Evolutionary conservation across 2,113 vertebrate species (phyloP).

Genomic region (Cranoglanis bouderius): DNA sequence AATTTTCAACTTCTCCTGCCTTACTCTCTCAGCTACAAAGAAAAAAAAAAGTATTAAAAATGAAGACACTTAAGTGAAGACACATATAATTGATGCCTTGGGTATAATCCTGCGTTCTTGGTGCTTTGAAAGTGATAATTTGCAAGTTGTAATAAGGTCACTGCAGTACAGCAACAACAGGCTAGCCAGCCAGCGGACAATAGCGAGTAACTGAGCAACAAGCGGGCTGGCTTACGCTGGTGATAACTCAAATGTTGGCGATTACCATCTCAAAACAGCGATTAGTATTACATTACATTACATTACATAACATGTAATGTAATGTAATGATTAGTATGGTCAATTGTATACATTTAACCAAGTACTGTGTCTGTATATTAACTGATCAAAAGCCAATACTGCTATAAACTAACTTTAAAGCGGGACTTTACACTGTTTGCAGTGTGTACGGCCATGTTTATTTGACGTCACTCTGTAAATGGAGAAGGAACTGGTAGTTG

Average conservation of each 20-base stretch:
- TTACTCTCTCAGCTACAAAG: conserved; percentile 85
- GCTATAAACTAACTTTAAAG: background rate
- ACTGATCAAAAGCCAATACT: background rate
- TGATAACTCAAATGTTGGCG: background rate
- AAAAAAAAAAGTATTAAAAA: conserved; percentile 30
- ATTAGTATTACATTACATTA: too few species aligned
- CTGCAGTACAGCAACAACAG: too few species aligned
- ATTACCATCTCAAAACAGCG: background rate
- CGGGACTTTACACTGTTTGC: background rate
- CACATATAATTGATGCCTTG: background rate
- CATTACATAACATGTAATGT: too few species aligned
- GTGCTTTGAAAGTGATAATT: background rate
- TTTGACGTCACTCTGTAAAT: background rate
- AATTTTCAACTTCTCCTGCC: conserved; percentile 88
- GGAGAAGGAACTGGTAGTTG: background rate
- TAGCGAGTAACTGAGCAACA: too few species aligned
- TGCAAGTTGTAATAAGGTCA: background rate
- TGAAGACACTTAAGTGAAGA: background rate
- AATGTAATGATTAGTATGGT: background rate
- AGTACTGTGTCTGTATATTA: background rate
- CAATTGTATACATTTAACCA: background rate
- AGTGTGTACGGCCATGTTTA: background rate
- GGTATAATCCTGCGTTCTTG: background rate
- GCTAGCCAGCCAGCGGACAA: too few species aligned
- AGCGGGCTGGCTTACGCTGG: background rate